Percentiles rank a stretch among this genome's conserved stretches.
phyloP scores from a whole-genome alignment of 2,797 vertebrate species.

The Erethizon dorsatum region DNA sequence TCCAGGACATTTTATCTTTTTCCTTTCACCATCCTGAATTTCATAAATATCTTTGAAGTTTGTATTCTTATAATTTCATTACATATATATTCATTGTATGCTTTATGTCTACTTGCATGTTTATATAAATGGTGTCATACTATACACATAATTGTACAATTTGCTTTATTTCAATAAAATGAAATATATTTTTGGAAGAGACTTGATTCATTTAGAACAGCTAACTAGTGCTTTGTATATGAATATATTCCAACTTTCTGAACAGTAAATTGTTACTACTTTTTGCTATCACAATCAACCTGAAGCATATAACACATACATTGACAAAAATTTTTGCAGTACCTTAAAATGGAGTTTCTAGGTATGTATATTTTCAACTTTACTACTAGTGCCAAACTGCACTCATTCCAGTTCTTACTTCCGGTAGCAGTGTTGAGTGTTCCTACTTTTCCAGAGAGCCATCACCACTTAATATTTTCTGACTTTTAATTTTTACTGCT shows the following conservation, averaged over 20 bases:
- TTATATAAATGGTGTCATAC: not conserved
- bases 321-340: constrained; percentile 10
- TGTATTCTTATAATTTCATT: not conserved
- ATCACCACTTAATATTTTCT: constrained; percentile 1
- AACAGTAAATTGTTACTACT: constrained; percentile 3
- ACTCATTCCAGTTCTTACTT: not conserved
- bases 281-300: not conserved
- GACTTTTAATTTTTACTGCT: constrained; percentile 29
- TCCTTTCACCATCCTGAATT: not conserved
- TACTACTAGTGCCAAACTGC: not conserved
- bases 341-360: constrained; percentile 11
- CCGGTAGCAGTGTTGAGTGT: not conserved
- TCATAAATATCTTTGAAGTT: not conserved
- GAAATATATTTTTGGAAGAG: not conserved
- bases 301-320: not conserved
- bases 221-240: not conserved
- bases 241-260: not conserved
- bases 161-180: constrained; percentile 52
- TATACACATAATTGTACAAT: constrained; percentile 21
- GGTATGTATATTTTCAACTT: constrained; percentile 26
- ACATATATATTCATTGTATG: not conserved
- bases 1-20: not conserved
- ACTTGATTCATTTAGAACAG: not conserved
- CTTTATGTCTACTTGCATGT: not conserved
- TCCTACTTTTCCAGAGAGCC: not conserved